A percentile compares a stretch with the other conserved stretches of the same genome.
Evolutionary conservation across 2,888 invertebrate genomes (phyloP).

Genomic region (Apoda limacodes): DNA sequence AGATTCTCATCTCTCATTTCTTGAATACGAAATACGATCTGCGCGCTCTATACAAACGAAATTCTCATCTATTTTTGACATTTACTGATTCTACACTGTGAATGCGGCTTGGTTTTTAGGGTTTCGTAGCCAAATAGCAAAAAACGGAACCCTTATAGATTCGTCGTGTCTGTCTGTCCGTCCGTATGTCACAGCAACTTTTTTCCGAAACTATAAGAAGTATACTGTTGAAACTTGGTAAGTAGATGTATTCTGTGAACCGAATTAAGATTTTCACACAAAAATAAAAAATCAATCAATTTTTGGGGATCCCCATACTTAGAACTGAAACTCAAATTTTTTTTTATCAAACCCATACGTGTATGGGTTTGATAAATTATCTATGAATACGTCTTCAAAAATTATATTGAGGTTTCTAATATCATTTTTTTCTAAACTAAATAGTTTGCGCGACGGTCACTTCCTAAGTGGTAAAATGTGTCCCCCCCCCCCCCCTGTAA

Average conservation of each 20-base stretch:
- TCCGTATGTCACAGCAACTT: neutral
- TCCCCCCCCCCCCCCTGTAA: neutral
- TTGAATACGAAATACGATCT: too few species aligned
- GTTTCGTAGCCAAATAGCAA: neutral
- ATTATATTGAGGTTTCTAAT: neutral
- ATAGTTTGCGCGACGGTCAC: neutral
- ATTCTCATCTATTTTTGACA: too few species aligned
- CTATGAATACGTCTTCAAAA: neutral
- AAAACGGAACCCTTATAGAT: neutral
- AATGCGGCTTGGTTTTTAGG: neutral
- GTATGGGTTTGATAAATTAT: neutral
- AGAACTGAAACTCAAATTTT: neutral
- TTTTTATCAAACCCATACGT: neutral
- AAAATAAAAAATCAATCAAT: neutral
- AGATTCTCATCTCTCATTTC: too few species aligned
- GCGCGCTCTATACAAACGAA: too few species aligned
- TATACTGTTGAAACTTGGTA: neutral
- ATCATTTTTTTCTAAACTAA: neutral
- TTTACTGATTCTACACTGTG: too few species aligned
- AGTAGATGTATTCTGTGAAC: neutral
- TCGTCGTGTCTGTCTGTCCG: neutral
- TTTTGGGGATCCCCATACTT: neutral
- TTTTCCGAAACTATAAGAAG: neutral
- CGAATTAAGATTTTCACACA: neutral
- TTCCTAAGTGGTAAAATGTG: neutral